Base-by-base conservation (phyloP, 2,888 invertebrate genomes). In the Tachina grossa region DNA sequence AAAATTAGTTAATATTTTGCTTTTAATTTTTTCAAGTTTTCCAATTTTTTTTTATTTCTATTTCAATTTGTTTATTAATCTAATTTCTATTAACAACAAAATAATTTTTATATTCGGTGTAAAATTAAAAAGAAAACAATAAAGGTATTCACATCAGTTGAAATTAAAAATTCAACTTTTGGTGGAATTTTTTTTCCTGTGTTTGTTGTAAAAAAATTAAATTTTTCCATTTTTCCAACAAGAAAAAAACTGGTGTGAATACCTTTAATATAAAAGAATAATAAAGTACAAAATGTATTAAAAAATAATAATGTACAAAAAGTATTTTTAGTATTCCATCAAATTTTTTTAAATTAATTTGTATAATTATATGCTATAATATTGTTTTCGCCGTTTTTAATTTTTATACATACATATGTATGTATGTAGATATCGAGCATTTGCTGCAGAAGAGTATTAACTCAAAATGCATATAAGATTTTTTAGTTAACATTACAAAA, bases 1-100 rank as follows among this genome's bases (percentile, higher is more conserved):
- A 87, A 87, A 88, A 88, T 87, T 88, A 88, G 88, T 88, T 87
- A 87, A 87, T 87, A 82, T 85, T 87, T 79, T 66, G 14, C 41
- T 49, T 31, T n/a, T 19, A 45, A 45, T 65, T 53, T 55, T 53
- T 57, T 71, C 68, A 57, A 51, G 51, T 85, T 22, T 61, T 71
- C 65, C 2, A 22, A 11, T 79, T 31, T 78, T 43, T 78, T 22
- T 77, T 75, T 77, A 59, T 53, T 72, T 45, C 16, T 65, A 76
- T 69, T 65, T 76, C 61, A 74, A 43, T 65, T 80, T 74, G 9
- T 49, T 43, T 57, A 83, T 75, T 68, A 45, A 81, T 66, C 63
- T 75, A 81, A 68, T 41, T 81, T 19, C 75, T 75, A 75, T 69
- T 75, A 75, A 81, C 59, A 81, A 75, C 75, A 68, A 75, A 81